A percentile compares a stretch with the other conserved stretches of the same genome.
These are phyloP conservation scores for Stylophora pistillata DNA, from an alignment of 64 coral and sea anemone genomes.

Conservation along the genomic window DNA sequence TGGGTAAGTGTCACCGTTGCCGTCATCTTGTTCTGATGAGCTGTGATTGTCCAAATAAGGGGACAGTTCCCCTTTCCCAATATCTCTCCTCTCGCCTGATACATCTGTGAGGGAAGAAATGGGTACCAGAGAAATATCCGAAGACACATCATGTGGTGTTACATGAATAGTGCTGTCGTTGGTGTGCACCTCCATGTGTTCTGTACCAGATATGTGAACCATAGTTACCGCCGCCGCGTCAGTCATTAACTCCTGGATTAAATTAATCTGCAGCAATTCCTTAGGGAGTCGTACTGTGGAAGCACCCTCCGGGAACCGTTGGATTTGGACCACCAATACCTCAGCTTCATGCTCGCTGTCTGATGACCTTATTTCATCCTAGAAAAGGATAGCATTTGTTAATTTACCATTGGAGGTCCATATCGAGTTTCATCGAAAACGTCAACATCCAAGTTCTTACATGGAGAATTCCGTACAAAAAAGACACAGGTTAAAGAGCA, in stretches of 20 bases:
- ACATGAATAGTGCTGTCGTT: not conserved
- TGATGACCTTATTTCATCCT: conserved; percentile 61
- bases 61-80: conserved; percentile 13
- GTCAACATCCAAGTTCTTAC: too few relatives aligned
- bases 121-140: not conserved
- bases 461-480: too few relatives aligned
- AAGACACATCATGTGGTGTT: not conserved
- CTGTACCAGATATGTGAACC: not conserved
- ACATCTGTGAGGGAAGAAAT: conserved; percentile 27
- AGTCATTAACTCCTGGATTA: conserved; percentile 33
- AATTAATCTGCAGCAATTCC: conserved; percentile 38
- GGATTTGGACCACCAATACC: conserved; percentile 38
- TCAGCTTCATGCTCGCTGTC: conserved; percentile 82
- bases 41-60: conserved; percentile 57
- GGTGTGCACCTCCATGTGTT: conserved; percentile 14
- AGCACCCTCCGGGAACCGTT: conserved; percentile 55
- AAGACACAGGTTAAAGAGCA: too few relatives aligned
- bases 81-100: not conserved
- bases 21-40: conserved; percentile 54
- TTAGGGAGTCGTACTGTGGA: not conserved
- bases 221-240: not conserved
- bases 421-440: too few relatives aligned
- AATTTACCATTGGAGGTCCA: too few relatives aligned
- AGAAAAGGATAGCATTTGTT: not conserved
- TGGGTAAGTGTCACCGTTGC: conserved; percentile 48